These are phyloP conservation scores for Doris montereyensis DNA, from an alignment of 2,888 invertebrate species.

Conservation along the genomic window DNA sequence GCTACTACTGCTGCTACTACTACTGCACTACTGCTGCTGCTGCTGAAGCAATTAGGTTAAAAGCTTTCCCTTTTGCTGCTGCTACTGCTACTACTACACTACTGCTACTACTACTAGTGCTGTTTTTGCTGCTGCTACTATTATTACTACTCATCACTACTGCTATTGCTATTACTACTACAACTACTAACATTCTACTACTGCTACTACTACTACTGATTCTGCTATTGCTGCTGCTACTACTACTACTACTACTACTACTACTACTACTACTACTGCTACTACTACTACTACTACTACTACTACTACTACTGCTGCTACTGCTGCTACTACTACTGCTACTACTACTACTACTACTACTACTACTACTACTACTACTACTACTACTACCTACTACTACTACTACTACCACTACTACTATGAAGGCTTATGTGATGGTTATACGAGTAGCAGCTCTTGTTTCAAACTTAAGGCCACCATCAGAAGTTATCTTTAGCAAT, in stretches of 20 bases:
- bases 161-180: neutral
- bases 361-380: constrained; percentile 20
- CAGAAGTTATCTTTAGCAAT: too few relatives aligned
- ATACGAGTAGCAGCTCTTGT: too few relatives aligned
- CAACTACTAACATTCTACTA: neutral
- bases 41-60: neutral
- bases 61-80: neutral
- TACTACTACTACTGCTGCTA: constrained; percentile 17
- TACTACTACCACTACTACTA: too few relatives aligned
- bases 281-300: constrained; percentile 20
- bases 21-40: neutral
- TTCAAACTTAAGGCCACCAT: too few relatives aligned
- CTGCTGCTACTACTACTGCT: constrained; percentile 17
- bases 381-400: constrained; percentile 12
- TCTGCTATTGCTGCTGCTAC: neutral
- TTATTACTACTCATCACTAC: neutral
- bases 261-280: constrained; percentile 11
- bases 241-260: neutral
- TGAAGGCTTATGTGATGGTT: too few relatives aligned
- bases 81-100: neutral
- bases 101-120: neutral
- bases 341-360: constrained; percentile 20
- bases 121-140: neutral
- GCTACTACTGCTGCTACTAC: neutral
- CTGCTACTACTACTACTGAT: neutral